Conservation (phyloP, 2,888 invertebrate species). For the Andrena praecox region DNA sequence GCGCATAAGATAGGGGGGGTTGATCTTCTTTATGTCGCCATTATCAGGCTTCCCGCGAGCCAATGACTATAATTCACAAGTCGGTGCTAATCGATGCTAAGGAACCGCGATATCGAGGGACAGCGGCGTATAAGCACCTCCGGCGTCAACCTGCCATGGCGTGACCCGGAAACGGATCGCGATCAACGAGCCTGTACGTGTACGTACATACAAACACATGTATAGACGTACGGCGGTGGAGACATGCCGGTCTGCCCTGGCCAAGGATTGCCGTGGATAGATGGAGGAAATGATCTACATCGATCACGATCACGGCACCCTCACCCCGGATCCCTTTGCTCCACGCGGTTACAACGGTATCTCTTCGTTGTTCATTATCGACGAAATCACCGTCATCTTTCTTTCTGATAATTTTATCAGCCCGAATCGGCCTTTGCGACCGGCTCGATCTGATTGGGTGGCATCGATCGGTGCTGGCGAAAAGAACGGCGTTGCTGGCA, state of each 20-base stretch:
- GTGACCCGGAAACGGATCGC: slow-evolving; percentile 81
- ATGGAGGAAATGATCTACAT: slow-evolving; percentile 81
- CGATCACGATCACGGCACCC: slow-evolving; percentile 82
- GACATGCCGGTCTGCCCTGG: slow-evolving; percentile 62
- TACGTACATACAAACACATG: slow-evolving; percentile 38
- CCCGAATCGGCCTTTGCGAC: slow-evolving; percentile 32
- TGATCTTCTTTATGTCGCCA: slow-evolving; percentile 42
- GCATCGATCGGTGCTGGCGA: slow-evolving; percentile 30
- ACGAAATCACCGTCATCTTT: slow-evolving; percentile 54
- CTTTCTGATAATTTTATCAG: slow-evolving; percentile 57
- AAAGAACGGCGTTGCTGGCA: slow-evolving; percentile 46
- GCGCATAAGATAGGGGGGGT: slow-evolving; percentile 30
- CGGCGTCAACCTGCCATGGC: slow-evolving; percentile 81
- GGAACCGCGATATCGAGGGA: slow-evolving; percentile 73
- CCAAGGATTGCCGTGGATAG: slow-evolving; percentile 74
- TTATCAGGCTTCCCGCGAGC: slow-evolving; percentile 61
- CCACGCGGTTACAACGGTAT: slow-evolving; percentile 75
- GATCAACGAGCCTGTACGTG: slow-evolving; percentile 42
- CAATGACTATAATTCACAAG: slow-evolving; percentile 78
- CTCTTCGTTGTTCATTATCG: slow-evolving; percentile 59
- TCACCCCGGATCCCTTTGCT: slow-evolving; percentile 60
- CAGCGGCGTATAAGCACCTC: slow-evolving; percentile 67
- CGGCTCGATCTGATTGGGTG: slow-evolving; percentile 31
- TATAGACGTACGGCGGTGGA: slow-evolving; percentile 23
- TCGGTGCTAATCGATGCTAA: slow-evolving; percentile 80